These are phyloP conservation scores for Parauchenoglanis ngamensis DNA, from an alignment of 2,797 vertebrate species.

Conservation along the genomic window DNA sequence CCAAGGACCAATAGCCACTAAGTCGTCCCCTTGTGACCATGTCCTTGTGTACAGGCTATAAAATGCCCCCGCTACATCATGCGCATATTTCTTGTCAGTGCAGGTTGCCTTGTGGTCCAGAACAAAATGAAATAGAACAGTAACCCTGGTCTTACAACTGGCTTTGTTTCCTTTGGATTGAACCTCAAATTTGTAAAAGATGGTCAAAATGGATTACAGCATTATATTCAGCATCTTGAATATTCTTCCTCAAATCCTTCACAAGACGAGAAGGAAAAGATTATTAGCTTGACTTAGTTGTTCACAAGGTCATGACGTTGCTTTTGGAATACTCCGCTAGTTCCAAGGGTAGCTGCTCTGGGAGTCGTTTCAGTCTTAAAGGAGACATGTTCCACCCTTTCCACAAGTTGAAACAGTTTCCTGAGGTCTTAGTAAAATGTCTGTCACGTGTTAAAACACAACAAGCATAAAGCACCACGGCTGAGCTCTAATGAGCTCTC, in stretches of 20 bases:
- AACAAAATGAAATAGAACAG: not conserved
- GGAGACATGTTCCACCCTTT: no score
- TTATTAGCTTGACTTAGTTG: not conserved
- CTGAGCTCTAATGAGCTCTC: no score
- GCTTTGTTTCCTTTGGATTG: not conserved
- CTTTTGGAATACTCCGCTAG: not conserved
- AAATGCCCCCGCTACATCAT: not conserved
- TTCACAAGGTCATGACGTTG: not conserved
- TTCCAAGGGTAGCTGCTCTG: not conserved
- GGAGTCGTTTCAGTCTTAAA: not conserved
- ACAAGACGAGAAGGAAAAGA: not conserved
- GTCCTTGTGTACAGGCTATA: no score
- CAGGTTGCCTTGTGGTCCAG: not conserved
- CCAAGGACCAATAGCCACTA: not conserved
- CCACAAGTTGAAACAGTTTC: no score
- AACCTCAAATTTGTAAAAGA: not conserved
- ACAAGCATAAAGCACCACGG: no score
- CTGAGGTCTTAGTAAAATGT: no score
- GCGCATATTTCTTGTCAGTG: not conserved
- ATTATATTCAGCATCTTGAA: not conserved
- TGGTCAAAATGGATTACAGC: not conserved
- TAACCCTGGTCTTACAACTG: not conserved
- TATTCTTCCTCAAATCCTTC: not conserved
- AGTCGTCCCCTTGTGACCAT: not conserved
- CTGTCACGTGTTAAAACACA: no score